phyloP scores from a whole-genome alignment of 2,797 vertebrate genomes.

The Micrastur ruficollis region DNA sequence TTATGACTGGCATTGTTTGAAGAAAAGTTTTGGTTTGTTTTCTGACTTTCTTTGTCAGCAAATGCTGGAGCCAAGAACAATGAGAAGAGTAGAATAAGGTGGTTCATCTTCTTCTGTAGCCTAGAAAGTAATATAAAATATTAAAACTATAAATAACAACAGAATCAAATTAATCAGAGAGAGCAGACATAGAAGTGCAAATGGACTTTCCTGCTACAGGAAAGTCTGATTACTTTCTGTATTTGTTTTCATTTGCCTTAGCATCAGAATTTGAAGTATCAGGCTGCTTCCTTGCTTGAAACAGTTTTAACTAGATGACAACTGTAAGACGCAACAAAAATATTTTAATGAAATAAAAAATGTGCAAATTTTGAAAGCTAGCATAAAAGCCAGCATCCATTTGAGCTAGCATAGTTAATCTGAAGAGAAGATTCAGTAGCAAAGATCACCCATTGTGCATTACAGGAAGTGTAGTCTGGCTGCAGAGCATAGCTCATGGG shows the following conservation, averaged over 20 bases:
- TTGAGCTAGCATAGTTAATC: neutral
- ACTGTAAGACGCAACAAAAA: neutral
- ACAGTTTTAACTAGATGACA: neutral
- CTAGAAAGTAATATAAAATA: neutral
- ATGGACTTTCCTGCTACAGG: neutral
- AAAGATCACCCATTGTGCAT: rapidly evolving
- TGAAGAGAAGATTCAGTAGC: neutral
- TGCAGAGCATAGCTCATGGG: neutral
- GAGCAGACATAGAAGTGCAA: neutral
- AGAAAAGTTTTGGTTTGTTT: neutral
- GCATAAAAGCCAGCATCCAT: neutral
- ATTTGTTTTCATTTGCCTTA: neutral
- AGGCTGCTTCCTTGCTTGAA: neutral
- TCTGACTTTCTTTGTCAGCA: neutral
- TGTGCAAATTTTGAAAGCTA: neutral
- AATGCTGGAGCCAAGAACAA: neutral
- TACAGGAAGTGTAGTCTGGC: neutral
- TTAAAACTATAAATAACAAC: neutral
- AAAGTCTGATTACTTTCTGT: neutral
- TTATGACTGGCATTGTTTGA: neutral
- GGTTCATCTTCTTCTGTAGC: slow-evolving; percentile 33
- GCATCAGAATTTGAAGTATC: neutral
- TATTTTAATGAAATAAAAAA: neutral
- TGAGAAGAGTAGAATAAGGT: neutral
- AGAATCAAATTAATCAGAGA: neutral